Evolutionary conservation across 2,797 vertebrate genomes (phyloP).

Genomic region (Scyliorhinus canicula): DNA sequence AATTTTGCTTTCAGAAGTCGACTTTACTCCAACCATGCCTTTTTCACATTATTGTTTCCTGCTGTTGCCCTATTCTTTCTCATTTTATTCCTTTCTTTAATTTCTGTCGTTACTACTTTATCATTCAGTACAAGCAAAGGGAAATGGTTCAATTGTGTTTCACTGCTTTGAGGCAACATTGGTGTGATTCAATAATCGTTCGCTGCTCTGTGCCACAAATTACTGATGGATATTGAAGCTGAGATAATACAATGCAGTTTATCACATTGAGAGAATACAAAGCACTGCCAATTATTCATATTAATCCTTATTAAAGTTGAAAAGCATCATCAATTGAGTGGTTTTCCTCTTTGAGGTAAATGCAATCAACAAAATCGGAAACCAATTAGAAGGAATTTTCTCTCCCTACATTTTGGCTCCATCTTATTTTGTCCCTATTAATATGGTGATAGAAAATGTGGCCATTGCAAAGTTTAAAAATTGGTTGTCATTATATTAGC

Average conservation of each 20-base stretch:
- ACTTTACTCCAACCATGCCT: not conserved
- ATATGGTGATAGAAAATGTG: not conserved
- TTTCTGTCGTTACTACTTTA: not conserved
- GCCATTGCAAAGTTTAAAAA: not conserved
- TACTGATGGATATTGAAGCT: not conserved
- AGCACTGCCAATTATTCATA: not conserved
- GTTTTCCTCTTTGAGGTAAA: not conserved
- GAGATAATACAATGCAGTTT: not conserved
- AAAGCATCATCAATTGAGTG: not conserved
- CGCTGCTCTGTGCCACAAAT: not conserved
- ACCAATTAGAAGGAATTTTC: not conserved
- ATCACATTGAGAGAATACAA: not conserved
- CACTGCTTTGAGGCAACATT: not conserved
- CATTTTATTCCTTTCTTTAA: not conserved
- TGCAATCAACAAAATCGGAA: not conserved
- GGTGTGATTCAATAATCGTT: not conserved
- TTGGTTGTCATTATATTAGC: not conserved
- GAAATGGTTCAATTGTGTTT: not conserved
- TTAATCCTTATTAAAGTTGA: conserved; percentile 5
- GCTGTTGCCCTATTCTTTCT: not conserved
- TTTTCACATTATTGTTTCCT: not conserved
- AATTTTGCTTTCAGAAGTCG: not conserved
- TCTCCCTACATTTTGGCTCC: too few species aligned
- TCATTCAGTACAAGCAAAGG: not conserved
- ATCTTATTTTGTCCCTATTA: not conserved